phyloP scores from a whole-genome alignment of 2,888 invertebrate genomes.

The Himalopsyche kuldschensis region DNA sequence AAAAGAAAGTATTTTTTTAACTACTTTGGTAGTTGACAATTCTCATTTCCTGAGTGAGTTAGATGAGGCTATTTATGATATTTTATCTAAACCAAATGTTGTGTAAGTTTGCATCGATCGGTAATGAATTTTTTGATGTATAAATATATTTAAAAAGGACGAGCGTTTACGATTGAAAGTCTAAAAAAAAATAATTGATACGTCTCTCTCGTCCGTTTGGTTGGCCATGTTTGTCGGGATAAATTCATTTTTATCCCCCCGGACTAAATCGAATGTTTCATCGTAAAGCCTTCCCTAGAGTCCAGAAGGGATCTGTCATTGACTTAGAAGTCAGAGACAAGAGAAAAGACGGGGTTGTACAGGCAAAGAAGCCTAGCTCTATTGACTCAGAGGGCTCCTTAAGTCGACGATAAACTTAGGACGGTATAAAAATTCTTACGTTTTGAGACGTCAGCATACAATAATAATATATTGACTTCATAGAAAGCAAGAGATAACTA shows the following conservation, averaged over 20 bases:
- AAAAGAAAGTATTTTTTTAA: no score
- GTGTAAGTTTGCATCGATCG: no score
- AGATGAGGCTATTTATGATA: no score
- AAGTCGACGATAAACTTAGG: neutral
- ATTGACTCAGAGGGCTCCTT: neutral
- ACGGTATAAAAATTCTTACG: neutral
- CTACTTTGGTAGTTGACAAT: no score
- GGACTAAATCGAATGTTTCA: conserved; percentile 11
- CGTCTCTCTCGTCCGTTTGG: neutral
- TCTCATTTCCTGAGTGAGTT: no score
- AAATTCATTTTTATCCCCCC: neutral
- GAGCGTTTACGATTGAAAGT: neutral
- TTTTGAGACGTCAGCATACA: neutral
- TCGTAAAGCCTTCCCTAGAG: conserved; percentile 18
- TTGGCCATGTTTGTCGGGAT: neutral
- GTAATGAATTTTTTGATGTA: no score
- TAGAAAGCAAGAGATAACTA: no score
- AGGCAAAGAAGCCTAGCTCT: neutral
- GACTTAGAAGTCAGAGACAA: conserved; percentile 7
- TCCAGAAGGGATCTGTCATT: conserved; percentile 22
- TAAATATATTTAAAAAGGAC: no score
- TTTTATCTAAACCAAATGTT: no score
- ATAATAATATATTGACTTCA: no score
- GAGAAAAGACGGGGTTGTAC: conserved; percentile 7
- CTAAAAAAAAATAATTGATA: neutral